Base-by-base conservation (phyloP, 2,888 invertebrate genomes). In the Meloe dianella region DNA sequence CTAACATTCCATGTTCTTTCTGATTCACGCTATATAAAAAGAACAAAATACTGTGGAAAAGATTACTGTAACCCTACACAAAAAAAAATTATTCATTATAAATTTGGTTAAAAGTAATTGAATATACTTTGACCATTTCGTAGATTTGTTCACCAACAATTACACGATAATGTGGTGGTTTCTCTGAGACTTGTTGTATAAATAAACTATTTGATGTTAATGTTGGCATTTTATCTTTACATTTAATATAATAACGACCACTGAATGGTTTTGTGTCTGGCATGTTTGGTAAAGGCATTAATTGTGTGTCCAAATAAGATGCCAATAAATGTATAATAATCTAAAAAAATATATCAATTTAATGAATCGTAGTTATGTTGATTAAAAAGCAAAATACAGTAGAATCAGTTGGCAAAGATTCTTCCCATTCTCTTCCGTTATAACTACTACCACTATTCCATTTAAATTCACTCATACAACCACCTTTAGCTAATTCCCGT, bases 391-490 rank as follows among this genome's bases (percentile, higher is more conserved):
- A 6, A 56, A 47, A 84, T 84, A 95, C 91, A 77, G 91, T 92
- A 29, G 94, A 90, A 86, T 97, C 97, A n/a, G 94, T 91, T 14
- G 96, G 96, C 73, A 93, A 85, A 77, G 91, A 89, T 68, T 91
- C 91, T 75, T 91, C 92, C 95, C 96, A 95, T 59, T 89, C 89
- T 77, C 92, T 90, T 17, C 90, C 90, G 77, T 90, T 89, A 77
- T 89, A 88, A 30, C 85, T 85, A 54, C 92, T 91, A 57, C 96
- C 96, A 65, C 91, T 89, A 84, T 92, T 91, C 96, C 97, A 97
- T 71, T 90, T 90, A 84, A 92, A 97, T 76, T 92, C 92, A 78
- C 94, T 92, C 86, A 97, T 92, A 79, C 95, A 95, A 10, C 95
- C 94, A 69, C 95, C 95, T 79, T 88, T 89, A 0, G 92, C 89